Base-by-base conservation (phyloP, 92 coral and sea anemone species). In the Parazoanthus darwini region DNA sequence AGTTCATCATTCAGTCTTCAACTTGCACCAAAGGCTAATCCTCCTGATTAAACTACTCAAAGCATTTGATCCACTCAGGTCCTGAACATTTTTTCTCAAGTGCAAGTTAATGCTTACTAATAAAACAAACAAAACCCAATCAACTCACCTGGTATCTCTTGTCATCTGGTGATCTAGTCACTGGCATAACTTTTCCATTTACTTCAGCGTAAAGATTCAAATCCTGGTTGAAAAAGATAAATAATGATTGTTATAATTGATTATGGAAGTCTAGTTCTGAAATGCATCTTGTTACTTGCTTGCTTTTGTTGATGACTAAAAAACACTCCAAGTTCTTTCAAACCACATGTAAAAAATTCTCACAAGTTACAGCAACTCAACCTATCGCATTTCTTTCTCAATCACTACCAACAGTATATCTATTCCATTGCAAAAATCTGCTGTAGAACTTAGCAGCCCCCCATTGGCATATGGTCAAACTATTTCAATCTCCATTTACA, bases 171-270 rank as follows among this genome's bases (percentile, higher is more conserved):
- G 99, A 97, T 63, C 89, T 91, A 50, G 99, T 90, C 16, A 97
- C 99, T 6, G 99, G 99, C 93, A 95, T 89, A 39, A 97, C 94
- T 75, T 92, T 93, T 25, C 99, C 99, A 95, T 97, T 93, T 3
- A 97, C 94, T 92, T 97, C 98, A 39, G 98, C 99, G 94, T 97
- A 97, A 37, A 97, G 90, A 87, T 90, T 89, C 25, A 97, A 89
- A 89, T 92, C 89, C 99, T 96, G 89, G 89, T 16, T 25, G 66
- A 20, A 33, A 26, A 78, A 39, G 5, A 70, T 29, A 59, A 65
- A 39, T 9, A 2, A 63, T 18, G 3, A 58, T 63, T 63, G 77
- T 18, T 13, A 88, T 16, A 5, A 85, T n/a, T 2, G 29, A 22
- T 8, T 23, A 79, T 8, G 8, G n/a, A 18, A 9, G 25, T 42